phyloP scores from a whole-genome alignment of 1,140 invertebrate species.

The Schlechtendalia chinensis region DNA sequence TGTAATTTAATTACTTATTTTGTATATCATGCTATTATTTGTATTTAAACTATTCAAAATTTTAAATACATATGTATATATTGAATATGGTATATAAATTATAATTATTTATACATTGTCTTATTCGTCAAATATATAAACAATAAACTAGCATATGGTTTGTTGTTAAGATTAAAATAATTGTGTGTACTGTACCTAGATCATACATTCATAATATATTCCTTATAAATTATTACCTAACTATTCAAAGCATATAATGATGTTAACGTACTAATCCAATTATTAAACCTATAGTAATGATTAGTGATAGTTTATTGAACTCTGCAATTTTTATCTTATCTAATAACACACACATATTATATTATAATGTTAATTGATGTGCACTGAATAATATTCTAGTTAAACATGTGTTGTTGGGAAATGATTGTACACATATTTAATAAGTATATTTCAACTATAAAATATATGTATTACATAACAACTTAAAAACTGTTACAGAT shows the following conservation, averaged over 20 bases:
- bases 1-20: too few relatives aligned
- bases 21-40: too few relatives aligned
- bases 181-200: too few relatives aligned
- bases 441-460: background rate
- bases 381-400: background rate
- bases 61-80: too few relatives aligned
- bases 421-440: conserved; percentile 5
- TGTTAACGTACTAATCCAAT: background rate
- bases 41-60: too few relatives aligned
- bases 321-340: conserved; percentile 1
- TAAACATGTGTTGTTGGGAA: conserved; percentile 3
- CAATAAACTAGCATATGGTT: too few relatives aligned
- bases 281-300: background rate
- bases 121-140: too few relatives aligned
- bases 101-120: too few relatives aligned
- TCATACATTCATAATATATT: too few relatives aligned
- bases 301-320: background rate
- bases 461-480: background rate
- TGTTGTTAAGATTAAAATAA: too few relatives aligned
- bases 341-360: background rate
- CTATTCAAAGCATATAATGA: background rate
- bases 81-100: too few relatives aligned
- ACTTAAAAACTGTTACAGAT: conserved; percentile 14
- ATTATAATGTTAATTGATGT: background rate
- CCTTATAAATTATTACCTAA: too few relatives aligned